Conservation (phyloP, 1,140 invertebrate genomes). For the Neodiprion fabricii region DNA sequence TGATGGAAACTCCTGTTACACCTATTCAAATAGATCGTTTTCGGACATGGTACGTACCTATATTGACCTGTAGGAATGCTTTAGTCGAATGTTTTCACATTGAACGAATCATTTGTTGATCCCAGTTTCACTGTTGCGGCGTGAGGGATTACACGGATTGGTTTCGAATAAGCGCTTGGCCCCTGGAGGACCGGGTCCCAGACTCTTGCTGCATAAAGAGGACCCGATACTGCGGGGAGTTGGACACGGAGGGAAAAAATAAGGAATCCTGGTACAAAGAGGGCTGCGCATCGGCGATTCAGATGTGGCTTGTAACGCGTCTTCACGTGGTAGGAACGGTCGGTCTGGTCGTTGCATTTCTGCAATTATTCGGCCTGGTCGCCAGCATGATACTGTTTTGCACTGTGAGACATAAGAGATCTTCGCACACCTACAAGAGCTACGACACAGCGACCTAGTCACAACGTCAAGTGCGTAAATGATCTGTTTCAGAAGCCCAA, state of each 20-base stretch:
- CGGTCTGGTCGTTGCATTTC: slow-evolving; percentile 73
- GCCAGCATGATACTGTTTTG: slow-evolving; percentile 80
- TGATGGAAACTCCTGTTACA: too few species aligned
- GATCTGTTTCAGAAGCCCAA: too few species aligned
- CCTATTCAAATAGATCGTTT: too few species aligned
- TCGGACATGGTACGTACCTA: too few species aligned
- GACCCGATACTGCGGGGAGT: slow-evolving; percentile 57
- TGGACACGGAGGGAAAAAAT: slow-evolving; percentile 59
- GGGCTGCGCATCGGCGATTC: slow-evolving; percentile 73
- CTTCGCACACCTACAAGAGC: slow-evolving; percentile 73
- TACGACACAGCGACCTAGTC: slow-evolving; percentile 65
- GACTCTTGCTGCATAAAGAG: slow-evolving; percentile 78
- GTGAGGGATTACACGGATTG: slow-evolving; percentile 83
- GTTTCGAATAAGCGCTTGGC: slow-evolving; percentile 83
- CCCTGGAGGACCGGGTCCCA: slow-evolving; percentile 74
- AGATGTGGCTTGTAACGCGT: slow-evolving; percentile 73
- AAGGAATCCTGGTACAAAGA: slow-evolving; percentile 69
- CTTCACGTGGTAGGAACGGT: slow-evolving; percentile 74
- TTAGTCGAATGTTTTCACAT: too few species aligned
- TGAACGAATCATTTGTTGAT: slow-evolving; percentile 8
- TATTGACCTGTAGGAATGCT: too few species aligned
- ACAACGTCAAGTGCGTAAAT: background rate
- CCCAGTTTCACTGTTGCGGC: slow-evolving; percentile 85
- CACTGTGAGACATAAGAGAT: slow-evolving; percentile 73
- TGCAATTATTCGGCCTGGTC: slow-evolving; percentile 76